Base-by-base conservation (phyloP, 2,888 invertebrate species). In the Lacanobia wlatinum region DNA sequence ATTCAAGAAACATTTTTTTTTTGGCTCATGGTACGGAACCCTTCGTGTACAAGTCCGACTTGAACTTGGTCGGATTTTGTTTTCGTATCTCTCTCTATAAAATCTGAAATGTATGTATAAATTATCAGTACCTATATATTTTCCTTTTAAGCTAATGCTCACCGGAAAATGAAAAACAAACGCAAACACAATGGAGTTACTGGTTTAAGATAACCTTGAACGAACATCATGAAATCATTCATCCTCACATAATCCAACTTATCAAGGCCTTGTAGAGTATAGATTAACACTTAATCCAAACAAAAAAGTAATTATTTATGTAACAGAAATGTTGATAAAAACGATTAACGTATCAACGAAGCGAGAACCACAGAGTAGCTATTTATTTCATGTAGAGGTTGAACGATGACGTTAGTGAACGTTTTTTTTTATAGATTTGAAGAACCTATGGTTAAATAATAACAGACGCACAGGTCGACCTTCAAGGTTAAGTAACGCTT, bases 281-380 rank as follows among this genome's bases (percentile, higher is more conserved):
- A 59, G 73, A 77, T 86, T 72, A 81, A 66, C 62, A 50, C 71
- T 62, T 72, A 56, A 71, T 71, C 65, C 64, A 43, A 52, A 65
- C 70, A 81, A 75, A 86, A 82, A 81, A 67, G 59, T 70, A 64
- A 79, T 83, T 83, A 78, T 80, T 73, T 76, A 68, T 71, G 34
- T 61, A 77, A 53, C 58, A 28, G 50, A 70, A 75, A 65, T 64
- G 59, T 56, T 55, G 73, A 83, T 83, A 79, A 83, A 77, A 50
- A 46, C 50, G 58, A 82, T 80, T 71, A 68, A 38, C 43, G 34
- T 56, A 78, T 76, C 38, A 66, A 52, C 53, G 5, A 14, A 58
- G 28, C 21, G 21, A 2, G 3, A 18, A 23, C 56, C 56, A 16
- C 34, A 9, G 28, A 62, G 16, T n/a, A 73, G 16, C 23, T 2